These are phyloP conservation scores for Thomomys bottae DNA, from an alignment of 2,113 vertebrate genomes.

Conservation along the genomic window DNA sequence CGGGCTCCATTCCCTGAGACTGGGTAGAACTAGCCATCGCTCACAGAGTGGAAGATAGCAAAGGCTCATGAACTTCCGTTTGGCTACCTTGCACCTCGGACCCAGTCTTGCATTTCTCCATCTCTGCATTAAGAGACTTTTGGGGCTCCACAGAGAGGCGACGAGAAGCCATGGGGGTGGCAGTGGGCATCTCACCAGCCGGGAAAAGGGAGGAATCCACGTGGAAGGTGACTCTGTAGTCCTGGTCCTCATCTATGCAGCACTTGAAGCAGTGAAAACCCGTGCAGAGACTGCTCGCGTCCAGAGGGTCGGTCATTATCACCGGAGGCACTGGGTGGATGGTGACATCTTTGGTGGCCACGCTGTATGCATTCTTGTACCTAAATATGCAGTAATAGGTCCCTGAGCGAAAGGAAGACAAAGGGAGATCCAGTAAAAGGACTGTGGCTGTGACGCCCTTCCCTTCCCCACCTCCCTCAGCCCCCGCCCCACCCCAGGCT, in stretches of 20 bases:
- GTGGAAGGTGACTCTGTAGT: constrained; percentile 74
- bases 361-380: constrained; percentile 71
- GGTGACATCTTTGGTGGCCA: constrained; percentile 60
- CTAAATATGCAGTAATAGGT: constrained; percentile 83
- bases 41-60: neutral
- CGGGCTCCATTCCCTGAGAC: neutral
- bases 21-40: neutral
- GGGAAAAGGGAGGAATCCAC: neutral
- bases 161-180: too few species aligned
- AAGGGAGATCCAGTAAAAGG: neutral
- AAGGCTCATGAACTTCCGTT: neutral
- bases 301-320: constrained; percentile 83
- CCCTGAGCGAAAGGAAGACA: constrained; percentile 77
- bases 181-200: constrained; percentile 74
- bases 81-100: neutral
- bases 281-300: constrained; percentile 29
- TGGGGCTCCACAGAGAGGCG: neutral
- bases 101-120: neutral
- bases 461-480: neutral
- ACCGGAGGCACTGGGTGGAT: constrained; percentile 79
- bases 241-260: constrained; percentile 59
- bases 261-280: constrained; percentile 66
- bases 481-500: neutral
- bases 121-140: neutral
- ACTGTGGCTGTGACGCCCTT: neutral